These are phyloP conservation scores for Pseudorhiza aurosa DNA, from an alignment of 30 jellyfish, hydroid and myxozoan genomes.

Conservation along the genomic window DNA sequence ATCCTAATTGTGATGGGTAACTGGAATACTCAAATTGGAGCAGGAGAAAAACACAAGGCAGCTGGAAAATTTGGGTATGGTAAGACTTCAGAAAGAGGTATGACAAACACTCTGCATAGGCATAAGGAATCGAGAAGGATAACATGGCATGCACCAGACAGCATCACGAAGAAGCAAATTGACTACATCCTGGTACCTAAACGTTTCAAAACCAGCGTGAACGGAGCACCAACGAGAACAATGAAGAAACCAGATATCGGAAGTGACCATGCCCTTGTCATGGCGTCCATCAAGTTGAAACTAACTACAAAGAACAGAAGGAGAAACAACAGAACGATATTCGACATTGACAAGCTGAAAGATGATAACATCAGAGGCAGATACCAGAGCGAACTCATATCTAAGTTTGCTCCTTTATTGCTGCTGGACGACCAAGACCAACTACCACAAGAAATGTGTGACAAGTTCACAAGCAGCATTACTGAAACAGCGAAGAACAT, in stretches of 20 bases:
- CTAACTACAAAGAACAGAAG: conserved; percentile 13
- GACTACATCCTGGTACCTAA: conserved; percentile 50
- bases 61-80: conserved; percentile 13
- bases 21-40: conserved; percentile 27
- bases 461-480: conserved; percentile 9
- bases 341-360: conserved; percentile 47
- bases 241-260: conserved; percentile 47
- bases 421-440: conserved; percentile 10
- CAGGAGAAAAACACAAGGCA: not conserved
- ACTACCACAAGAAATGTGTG: conserved; percentile 24
- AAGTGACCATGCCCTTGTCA: conserved; percentile 46
- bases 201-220: conserved; percentile 28
- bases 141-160: conserved; percentile 51
- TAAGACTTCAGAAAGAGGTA: conserved; percentile 11
- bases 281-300: conserved; percentile 29
- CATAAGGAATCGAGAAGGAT: conserved; percentile 26
- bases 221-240: conserved; percentile 43
- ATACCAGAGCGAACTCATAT: conserved; percentile 15
- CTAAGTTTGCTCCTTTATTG: conserved; percentile 25
- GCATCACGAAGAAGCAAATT: conserved; percentile 20
- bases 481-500: conserved; percentile 16
- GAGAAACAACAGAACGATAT: conserved; percentile 4
- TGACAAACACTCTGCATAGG: conserved; percentile 13
- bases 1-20: conserved; percentile 13
- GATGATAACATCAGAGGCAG: not conserved